Evolutionary conservation across 1,140 invertebrate genomes (phyloP).

Genomic region (Goniozus legneri): DNA sequence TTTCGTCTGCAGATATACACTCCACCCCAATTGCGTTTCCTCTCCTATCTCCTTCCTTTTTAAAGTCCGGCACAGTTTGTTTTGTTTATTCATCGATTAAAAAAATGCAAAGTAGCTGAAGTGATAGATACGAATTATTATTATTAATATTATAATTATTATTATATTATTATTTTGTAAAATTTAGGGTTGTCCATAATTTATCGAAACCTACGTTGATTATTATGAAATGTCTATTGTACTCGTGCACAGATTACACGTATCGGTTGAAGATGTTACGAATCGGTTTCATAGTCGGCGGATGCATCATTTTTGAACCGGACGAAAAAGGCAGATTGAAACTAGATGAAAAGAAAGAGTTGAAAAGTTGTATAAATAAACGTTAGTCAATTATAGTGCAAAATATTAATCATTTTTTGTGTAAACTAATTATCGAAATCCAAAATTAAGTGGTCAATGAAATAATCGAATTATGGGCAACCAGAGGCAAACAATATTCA

Average conservation of each 20-base stretch:
- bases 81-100: slow-evolving; percentile 32
- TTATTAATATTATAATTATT: slow-evolving; percentile 20
- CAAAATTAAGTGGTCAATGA: slow-evolving; percentile 20
- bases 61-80: slow-evolving; percentile 34
- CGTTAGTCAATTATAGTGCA: slow-evolving; percentile 51
- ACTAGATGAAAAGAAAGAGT: slow-evolving; percentile 15
- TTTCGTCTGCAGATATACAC: slow-evolving; percentile 32
- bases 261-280: slow-evolving; percentile 9
- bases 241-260: slow-evolving; percentile 6
- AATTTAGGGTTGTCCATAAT: slow-evolving; percentile 54
- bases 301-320: slow-evolving; percentile 13
- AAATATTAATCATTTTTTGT: slow-evolving; percentile 45
- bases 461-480: slow-evolving; percentile 53
- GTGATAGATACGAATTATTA: slow-evolving; percentile 35
- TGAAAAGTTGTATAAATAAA: slow-evolving; percentile 44
- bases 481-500: slow-evolving; percentile 41
- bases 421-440: slow-evolving; percentile 22
- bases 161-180: slow-evolving; percentile 23
- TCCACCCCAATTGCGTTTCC: slow-evolving; percentile 2
- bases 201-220: slow-evolving; percentile 31
- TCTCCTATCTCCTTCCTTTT: slow-evolving; percentile 10
- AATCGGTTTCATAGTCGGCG: slow-evolving; percentile 8
- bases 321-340: slow-evolving; percentile 4
- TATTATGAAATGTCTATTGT: slow-evolving; percentile 22
- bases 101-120: slow-evolving; percentile 30